Base-by-base conservation (phyloP, 2,797 vertebrate species). In the Heterohyrax brucei region DNA sequence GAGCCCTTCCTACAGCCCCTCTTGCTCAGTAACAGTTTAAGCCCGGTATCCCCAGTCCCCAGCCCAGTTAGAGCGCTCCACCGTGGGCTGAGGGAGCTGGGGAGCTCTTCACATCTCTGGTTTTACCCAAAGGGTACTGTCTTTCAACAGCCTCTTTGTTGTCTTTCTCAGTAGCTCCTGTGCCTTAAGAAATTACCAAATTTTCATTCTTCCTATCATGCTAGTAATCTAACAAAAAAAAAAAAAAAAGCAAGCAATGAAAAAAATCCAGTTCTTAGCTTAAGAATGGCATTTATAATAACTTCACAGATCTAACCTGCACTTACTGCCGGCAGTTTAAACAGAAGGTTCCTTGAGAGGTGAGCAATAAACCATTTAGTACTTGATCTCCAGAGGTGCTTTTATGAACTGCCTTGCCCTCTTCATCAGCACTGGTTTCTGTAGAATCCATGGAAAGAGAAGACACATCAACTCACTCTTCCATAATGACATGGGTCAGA, bases 261-360 rank as follows among this genome's bases (percentile, higher is more conserved):
- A 97, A 97, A 72, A 97, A 96, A 96, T 96, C 96, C 95, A 91
- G 87, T 97, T 98, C 97, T 98, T 96, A 94, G 89, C 97, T 96
- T 96, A 95, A 97, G 96, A 98, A 97, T 85, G 56, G 96, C 97
- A 98, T 98, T 98, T 98, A 96, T 98, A 97, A 97, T 97, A 98
- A 98, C 91, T 96, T 98, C 97, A 96, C 94, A 97, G 98, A 97
- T 98, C 96, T 98, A 98, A 98, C 97, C 97, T 95, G 95, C 92
- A 97, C 97, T 98, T 98, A 98, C 97, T 97, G 94, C 95, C 56
- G 39, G 94, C 78, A 96, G 96, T 97, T 97, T 81, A 94, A 98
- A 98, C 89, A 97, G 97, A 96, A 97, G 98, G 64, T 98, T 97
- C 94, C 97, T 97, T 91, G 97, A 98, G 98, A 97, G 98, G 98